phyloP scores from a whole-genome alignment of 2,113 vertebrate species.

The Pungitius pungitius region DNA sequence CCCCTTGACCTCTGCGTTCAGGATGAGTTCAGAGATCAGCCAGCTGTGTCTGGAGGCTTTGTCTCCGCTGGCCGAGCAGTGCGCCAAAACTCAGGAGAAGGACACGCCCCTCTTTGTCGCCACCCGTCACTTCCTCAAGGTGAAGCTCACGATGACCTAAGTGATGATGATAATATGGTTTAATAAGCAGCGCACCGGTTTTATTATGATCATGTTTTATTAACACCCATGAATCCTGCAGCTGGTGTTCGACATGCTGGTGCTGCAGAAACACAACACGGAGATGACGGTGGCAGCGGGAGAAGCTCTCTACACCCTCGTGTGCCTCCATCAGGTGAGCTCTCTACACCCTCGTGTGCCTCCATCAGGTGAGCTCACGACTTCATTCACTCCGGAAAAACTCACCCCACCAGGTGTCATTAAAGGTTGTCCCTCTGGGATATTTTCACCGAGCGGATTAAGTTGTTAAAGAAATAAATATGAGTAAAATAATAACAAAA shows the following conservation, averaged over 20 bases:
- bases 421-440: too few species aligned
- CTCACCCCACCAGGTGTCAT: too few species aligned
- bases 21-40: conserved; percentile 97
- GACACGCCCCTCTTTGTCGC: conserved; percentile 94
- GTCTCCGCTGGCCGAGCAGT: conserved; percentile 95
- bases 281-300: conserved; percentile 97
- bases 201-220: too few species aligned
- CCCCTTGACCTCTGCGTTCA: conserved; percentile 76
- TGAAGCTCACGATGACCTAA: neutral
- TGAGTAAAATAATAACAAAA: too few species aligned
- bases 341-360: conserved; percentile 96
- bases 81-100: conserved; percentile 95
- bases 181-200: too few species aligned
- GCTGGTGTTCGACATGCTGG: conserved; percentile 99
- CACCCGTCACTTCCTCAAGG: conserved; percentile 98
- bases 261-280: conserved; percentile 97
- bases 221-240: conserved; percentile 51
- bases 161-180: too few species aligned
- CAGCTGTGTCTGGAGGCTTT: conserved; percentile 97
- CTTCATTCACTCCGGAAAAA: too few species aligned
- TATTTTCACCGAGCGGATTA: too few species aligned
- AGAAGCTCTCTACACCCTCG: conserved; percentile 97
- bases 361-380: conserved; percentile 75
- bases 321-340: conserved; percentile 86
- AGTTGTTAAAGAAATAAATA: too few species aligned